Conservation (phyloP, 2,113 vertebrate species). For the Peromyscus polionotus region DNA sequence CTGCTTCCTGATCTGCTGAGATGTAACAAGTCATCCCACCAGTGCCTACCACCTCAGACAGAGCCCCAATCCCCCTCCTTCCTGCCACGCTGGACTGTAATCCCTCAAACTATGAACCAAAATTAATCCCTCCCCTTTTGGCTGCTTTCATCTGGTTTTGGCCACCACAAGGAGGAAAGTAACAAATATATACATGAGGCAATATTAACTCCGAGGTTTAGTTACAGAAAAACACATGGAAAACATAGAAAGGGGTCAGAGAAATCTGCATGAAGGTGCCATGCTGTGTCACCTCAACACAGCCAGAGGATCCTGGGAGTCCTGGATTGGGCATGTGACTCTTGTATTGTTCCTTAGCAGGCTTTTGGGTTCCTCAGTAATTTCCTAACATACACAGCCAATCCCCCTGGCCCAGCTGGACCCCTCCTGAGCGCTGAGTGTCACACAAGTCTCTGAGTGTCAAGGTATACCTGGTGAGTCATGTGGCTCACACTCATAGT, state of each 20-base stretch:
- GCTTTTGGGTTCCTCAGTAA: accelerated
- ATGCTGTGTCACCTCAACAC: accelerated
- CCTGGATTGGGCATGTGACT: neutral
- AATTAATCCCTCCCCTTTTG: too few species aligned
- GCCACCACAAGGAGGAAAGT: neutral
- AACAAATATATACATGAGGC: too few species aligned
- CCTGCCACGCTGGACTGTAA: neutral
- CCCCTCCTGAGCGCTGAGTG: too few species aligned
- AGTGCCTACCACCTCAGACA: neutral
- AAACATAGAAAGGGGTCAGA: neutral
- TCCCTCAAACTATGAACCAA: neutral
- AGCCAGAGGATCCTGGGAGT: accelerated
- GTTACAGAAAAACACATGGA: neutral
- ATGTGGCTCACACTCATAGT: neutral
- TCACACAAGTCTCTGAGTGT: neutral
- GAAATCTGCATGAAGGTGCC: neutral
- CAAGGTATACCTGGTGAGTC: too few species aligned
- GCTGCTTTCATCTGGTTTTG: neutral
- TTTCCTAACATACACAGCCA: neutral
- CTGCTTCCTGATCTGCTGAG: neutral
- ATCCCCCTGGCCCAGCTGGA: accelerated
- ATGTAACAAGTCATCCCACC: neutral
- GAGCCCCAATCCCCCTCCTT: neutral
- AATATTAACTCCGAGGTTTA: neutral
- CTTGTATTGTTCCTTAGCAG: accelerated